phyloP scores from a whole-genome alignment of 2,888 invertebrate species.

The Zonitis immaculata region DNA sequence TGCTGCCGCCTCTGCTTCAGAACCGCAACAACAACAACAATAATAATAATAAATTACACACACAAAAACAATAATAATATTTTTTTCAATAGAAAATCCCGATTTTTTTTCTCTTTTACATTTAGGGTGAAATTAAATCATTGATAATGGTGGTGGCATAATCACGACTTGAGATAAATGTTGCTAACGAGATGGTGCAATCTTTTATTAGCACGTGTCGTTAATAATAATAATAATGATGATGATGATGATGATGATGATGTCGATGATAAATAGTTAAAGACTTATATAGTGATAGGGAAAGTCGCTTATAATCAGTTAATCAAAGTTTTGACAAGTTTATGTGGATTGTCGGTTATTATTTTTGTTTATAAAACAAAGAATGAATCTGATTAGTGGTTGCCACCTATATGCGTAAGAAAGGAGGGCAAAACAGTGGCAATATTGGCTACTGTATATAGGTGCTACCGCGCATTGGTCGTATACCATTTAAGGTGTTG shows the following conservation, averaged over 20 bases:
- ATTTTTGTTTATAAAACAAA: no score
- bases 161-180: conserved; percentile 3
- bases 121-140: neutral
- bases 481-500: conserved; percentile 16
- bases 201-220: conserved; percentile 9
- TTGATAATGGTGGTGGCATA: neutral
- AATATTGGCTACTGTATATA: conserved; percentile 28
- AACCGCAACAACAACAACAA: neutral
- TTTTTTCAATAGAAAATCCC: no score
- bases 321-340: neutral
- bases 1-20: conserved; percentile 27
- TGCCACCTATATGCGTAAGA: conserved; percentile 3
- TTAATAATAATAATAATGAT: conserved; percentile 1
- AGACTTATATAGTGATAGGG: neutral
- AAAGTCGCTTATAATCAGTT: neutral
- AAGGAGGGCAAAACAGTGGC: conserved; percentile 28
- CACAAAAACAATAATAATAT: no score
- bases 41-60: neutral
- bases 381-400: neutral
- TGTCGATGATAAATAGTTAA: neutral
- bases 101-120: no score
- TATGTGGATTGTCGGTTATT: no score
- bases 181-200: conserved; percentile 9
- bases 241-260: neutral
- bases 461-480: conserved; percentile 25